Base-by-base conservation (phyloP, 2,797 vertebrate genomes). In the Melanotaenia maccullochi region DNA sequence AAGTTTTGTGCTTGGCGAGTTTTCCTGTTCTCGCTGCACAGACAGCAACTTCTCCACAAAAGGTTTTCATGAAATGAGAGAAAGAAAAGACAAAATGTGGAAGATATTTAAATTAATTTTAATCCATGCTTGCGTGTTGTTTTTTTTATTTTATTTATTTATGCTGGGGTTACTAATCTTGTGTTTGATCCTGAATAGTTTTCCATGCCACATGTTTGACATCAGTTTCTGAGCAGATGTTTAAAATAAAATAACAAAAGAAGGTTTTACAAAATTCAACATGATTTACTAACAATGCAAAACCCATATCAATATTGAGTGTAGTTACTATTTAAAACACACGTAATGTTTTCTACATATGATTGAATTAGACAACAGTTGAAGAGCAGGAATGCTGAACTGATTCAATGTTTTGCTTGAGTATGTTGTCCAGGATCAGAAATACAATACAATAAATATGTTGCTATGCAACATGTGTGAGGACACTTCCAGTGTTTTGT, bases 11-110 rank as follows among this genome's bases (percentile, higher is more conserved):
- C 28, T 64, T 54, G 32, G 38, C 38, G 14, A 40, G 40, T 44
- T 44, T 44, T 20, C 42, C 6, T 44, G 42, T 7, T 59, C 8
- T 60, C 44, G 38, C 49, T 75, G 71, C 20, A 24, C 44, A 59
- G 76, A 87, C 81, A 85, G 76, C 69, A 81, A 38, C 55, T 70
- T 75, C 72, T 76, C 44, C 38, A 9, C 32, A 36, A 20, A 36
- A 13, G 20, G 5, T 71, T 38, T 62, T 42, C 47, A 73, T 79
- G 4, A 71, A 71, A 56, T 22, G 59, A 80, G 65, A 75, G 51
- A 60, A 44, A 56, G 36, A 71, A 47, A 55, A 60, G 32, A 67
- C 54, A 74, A 58, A 80, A 66, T 60, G 59, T 78, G 57, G 12
- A 74, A 68, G 63, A 79, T 84, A 1, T 33, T 33, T 33, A 51